Percentiles rank a stretch among this genome's conserved stretches.
These are phyloP conservation scores for Aythya fuligula DNA, from an alignment of 2,797 vertebrate genomes.

Conservation along the genomic window DNA sequence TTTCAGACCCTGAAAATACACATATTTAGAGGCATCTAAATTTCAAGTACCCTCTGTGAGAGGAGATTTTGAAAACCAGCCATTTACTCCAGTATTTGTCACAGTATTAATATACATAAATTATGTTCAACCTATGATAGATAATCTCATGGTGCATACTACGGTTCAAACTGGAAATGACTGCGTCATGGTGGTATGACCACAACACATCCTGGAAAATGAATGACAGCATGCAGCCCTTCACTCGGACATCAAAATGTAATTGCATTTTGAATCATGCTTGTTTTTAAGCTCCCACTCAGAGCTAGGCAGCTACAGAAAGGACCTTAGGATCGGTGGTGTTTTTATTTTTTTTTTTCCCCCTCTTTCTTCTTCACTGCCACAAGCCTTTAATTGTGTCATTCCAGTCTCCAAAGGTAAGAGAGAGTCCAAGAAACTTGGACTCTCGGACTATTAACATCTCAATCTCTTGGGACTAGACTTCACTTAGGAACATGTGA, in stretches of 20 bases:
- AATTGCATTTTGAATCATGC: not conserved
- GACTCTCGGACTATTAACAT: not conserved
- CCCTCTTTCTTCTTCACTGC: not conserved
- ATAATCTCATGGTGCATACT: not conserved
- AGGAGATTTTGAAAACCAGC: not conserved
- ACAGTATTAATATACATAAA: not conserved
- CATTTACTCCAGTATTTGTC: not conserved
- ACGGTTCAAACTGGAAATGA: not conserved
- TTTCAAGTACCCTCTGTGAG: not conserved
- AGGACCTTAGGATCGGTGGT: not conserved
- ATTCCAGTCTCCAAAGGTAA: not conserved
- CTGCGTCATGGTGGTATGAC: accelerated
- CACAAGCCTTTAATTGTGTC: not conserved
- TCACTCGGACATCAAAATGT: not conserved
- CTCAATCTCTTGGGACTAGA: not conserved
- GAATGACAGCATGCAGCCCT: not conserved
- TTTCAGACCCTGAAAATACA: not conserved
- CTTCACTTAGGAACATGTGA: not conserved
- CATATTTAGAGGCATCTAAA: not conserved
- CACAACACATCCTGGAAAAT: not conserved
- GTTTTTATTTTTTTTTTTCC: accelerated
- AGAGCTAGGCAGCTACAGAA: not conserved
- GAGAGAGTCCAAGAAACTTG: not conserved
- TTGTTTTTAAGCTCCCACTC: not conserved
- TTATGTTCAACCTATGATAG: not conserved